Evolutionary conservation across 2,797 vertebrate species (phyloP), one percentile per base, ranked within the genome.

Genomic region (Dendrocincla fuliginosa): DNA sequence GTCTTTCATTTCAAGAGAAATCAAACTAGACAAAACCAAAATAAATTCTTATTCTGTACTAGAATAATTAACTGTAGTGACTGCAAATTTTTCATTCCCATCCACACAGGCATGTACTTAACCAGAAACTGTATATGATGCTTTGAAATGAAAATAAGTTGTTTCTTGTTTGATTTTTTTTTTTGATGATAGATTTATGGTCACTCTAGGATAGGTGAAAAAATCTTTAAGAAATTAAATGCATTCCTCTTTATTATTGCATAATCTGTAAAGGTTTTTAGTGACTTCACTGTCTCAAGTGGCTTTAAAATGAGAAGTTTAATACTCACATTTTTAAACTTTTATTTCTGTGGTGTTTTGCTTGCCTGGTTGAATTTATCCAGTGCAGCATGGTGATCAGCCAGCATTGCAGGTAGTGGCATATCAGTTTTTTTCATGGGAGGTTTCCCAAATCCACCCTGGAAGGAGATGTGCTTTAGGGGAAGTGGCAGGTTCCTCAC

Each of bases 341-440:
- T 88, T 81, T 74, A 52, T 89, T 92, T 84, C 33, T 88, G 8
- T 69, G 32, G 16, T 88, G 28, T 79, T 95, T 91, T 85, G 64
- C 77, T 96, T 89, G 98, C 98, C 98, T 98, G 98, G 89, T 98
- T 98, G 95, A 98, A 98, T 97, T 98, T 98, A 97, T 98, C 98
- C 81, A 98, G 89, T 33, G 98, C 98, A 49, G 98, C 97, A 6
- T 97, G 97, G 25, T 98, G 94, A 96, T 98, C 98, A 65, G 98
- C 98, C 44, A 98, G 97, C 98, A 97, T 98, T 91, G 98, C 98
- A 8, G 98, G 98, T 30, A 98, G 98, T 78, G 98, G 98, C 91
- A 99, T 98, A 49, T 98, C 98, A 70, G 98, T 98, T 97, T 98
- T 98, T 98, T 99, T 99, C 89, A 98, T 98, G 41, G 98, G 49